Evolutionary conservation across 2,888 invertebrate genomes (phyloP), one percentile per base, ranked within the genome.

Genomic region (Hypomecis punctinalis): DNA sequence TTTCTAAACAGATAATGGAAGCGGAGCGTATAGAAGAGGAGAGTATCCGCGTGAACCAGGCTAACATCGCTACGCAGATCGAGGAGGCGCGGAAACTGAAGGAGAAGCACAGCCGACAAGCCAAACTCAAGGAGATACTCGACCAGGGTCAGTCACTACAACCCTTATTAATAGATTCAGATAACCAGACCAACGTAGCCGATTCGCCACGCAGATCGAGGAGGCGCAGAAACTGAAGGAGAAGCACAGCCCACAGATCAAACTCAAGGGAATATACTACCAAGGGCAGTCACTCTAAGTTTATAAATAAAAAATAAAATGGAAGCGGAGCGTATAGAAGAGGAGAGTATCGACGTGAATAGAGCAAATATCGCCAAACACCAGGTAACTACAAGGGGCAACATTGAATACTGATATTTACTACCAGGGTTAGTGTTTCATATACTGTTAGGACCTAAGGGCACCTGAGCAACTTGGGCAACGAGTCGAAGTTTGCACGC

Each of bases 11-110:
- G 92, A 83, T 92, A 64, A 87, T 96, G 81, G 95, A 95, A 79
- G 94, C 95, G 0, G 95, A 96, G 73, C 92, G 94, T 33, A 94
- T 94, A n/a, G 95, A 95, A 74, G 95, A 96, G 75, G 96, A 96
- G 81, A 94, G 95, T 65, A 93, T 94, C 54, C 87, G 94, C 48
- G 90, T 94, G 69, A 95, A 95, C 82, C 93, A 94, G 66, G 94
- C 93, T 7, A 93, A 94, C 77, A 94, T 95, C 60, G 95, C 94
- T 0, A 94, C 95, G 91, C 94, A 95, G 80, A 94, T 95, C 58
- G 94, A 95, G 51, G 95, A 95, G 72, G 94, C 94, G 5, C 93
- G 93, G 59, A 95, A 94, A 71, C 76, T 94, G 51, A 91, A 93
- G 68, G 93, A 94, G 71, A 94, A 94, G 59, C 88, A 92, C 47